Base-by-base conservation (phyloP, 2,888 invertebrate genomes). In the Aphrophora alni region DNA sequence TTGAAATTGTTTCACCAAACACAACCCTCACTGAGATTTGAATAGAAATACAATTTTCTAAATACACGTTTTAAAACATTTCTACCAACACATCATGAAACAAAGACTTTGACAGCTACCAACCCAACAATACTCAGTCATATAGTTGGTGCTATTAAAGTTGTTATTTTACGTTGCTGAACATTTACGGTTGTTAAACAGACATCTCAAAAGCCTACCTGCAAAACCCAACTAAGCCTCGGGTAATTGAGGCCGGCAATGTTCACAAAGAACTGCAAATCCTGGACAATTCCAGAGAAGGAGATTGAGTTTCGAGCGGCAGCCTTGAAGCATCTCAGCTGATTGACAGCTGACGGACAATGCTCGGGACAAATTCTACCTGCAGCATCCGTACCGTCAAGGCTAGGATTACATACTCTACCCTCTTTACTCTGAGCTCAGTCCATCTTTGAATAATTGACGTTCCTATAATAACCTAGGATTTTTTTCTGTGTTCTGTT, bases 241-340 rank as follows among this genome's bases (percentile, higher is more conserved):
- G 21, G 59, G 59, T 59, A 59, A 59, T 59, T 59, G 59, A 2
- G 59, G 21, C 59, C 59, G 59, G 59, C 59, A 21, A 59, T n/a
- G 59, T 5, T 21, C 5, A 5, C 5, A 59, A 44, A 17, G 21
- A 21, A 21, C 21, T 21, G 44, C 44, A 44, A 44, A 44, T 44
- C 44, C 44, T 14, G 44, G 44, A 59, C n/a, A 59, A 21, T 21
- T 59, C 21, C 59, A 3, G 59, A 3, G 59, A 59, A 59, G 21
- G 21, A 59, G 59, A 59, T 59, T 59, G 59, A 59, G 59, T 59
- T 59, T 59, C 59, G n/a, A 59, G 59, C 59, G 59, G 59, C 59
- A 21, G 21, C 59, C 59, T 59, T 59, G 59, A 59, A 21, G 59
- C n/a, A 14, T 21, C 59, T 59, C n/a, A 10, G 59, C 59, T 59